phyloP scores from a whole-genome alignment of 2,113 vertebrate genomes.

The Cheilinus undulatus region DNA sequence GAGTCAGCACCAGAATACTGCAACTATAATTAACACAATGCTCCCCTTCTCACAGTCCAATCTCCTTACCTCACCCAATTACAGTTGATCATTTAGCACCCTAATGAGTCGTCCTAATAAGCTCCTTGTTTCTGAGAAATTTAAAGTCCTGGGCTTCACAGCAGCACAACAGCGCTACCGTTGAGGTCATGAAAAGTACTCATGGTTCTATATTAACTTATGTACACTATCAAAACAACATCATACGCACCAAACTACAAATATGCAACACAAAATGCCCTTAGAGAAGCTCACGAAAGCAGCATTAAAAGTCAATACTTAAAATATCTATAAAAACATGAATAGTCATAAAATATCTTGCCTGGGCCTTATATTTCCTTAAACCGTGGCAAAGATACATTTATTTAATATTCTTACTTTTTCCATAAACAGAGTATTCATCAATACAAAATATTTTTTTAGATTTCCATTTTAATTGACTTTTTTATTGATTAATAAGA shows the following conservation, averaged over 20 bases:
- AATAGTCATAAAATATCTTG: conserved; percentile 68
- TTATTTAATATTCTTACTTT: conserved; percentile 48
- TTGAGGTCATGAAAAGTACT: conserved; percentile 68
- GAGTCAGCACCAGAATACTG: conserved; percentile 48
- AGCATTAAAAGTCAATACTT: conserved; percentile 76
- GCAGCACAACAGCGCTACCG: conserved; percentile 60
- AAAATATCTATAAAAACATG: conserved; percentile 76
- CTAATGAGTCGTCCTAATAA: conserved; percentile 44
- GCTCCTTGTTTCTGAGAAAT: conserved; percentile 65
- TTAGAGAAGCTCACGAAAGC: conserved; percentile 79
- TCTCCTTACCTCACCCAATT: conserved; percentile 16
- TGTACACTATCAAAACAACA: conserved; percentile 71
- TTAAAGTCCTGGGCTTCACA: conserved; percentile 54
- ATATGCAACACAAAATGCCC: conserved; percentile 77
- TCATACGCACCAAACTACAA: conserved; percentile 71
- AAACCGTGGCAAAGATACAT: conserved; percentile 63
- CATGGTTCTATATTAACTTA: conserved; percentile 37
- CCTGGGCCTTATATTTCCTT: conserved; percentile 48
- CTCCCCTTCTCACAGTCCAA: conserved; percentile 23
- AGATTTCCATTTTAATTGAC: neutral
- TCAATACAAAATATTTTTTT: conserved; percentile 49
- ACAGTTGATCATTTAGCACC: conserved; percentile 53
- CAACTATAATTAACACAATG: conserved; percentile 30
- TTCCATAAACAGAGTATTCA: conserved; percentile 41
- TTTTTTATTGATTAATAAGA: conserved; percentile 16